Evolutionary conservation across 2,888 invertebrate genomes (phyloP), one percentile per base, ranked within the genome.

Genomic region (Plagiodera versicolora): DNA sequence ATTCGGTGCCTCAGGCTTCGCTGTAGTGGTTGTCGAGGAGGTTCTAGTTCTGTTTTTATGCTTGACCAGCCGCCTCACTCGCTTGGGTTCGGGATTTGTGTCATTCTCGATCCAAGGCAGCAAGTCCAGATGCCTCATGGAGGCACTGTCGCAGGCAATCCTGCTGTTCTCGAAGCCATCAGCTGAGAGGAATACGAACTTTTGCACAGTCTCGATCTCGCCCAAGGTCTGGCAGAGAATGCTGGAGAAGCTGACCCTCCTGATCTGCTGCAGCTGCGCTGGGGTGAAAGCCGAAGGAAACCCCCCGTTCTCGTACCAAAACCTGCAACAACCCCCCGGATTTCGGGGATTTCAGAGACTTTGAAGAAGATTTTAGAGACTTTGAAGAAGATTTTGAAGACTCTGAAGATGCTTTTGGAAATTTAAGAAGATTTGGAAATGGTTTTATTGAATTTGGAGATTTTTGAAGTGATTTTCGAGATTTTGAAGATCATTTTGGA

Each of bases 291-390:
- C 89, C 24, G 86, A 90, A 61, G 89, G 88, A 46, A 87, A 85
- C 2, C 85, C 86, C 1, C 87, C 86, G 75, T 93, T 93, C 79
- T 94, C 94, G 72, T 91, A 92, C 91, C 91, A 91, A 77, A 92
- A 91, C 61, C 91, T 67, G 39, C 16, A 66, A 60, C 20, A 28
- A 5, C n/a, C n/a, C n/a, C n/a, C n/a, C n/a, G n/a, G n/a, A n/a
- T n/a, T n/a, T n/a, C n/a, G n/a, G n/a, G n/a, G n/a, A n/a, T n/a
- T n/a, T n/a, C n/a, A n/a, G n/a, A n/a, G n/a, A n/a, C n/a, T n/a
- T n/a, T n/a, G n/a, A n/a, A n/a, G n/a, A n/a, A n/a, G n/a, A n/a
- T n/a, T n/a, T n/a, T n/a, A n/a, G n/a, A n/a, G n/a, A n/a, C n/a
- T n/a, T n/a, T n/a, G n/a, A n/a, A n/a, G n/a, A n/a, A n/a, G n/a